Conservation (phyloP, 2,888 invertebrate genomes). For the Itoplectis maculator region DNA sequence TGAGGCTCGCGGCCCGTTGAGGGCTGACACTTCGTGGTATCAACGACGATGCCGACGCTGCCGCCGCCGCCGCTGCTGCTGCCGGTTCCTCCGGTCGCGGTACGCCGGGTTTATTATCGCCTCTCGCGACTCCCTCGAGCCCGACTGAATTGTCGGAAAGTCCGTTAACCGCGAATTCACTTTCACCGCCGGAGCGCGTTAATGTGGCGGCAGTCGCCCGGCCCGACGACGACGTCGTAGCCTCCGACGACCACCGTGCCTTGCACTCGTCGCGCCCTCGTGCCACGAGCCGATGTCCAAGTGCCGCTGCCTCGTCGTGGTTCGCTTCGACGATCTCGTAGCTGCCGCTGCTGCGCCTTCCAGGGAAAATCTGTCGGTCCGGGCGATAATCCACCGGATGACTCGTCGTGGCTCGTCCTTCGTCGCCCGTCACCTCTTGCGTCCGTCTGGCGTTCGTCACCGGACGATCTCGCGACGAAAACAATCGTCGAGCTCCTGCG, state of each 20-base stretch:
- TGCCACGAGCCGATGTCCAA: slow-evolving; percentile 14
- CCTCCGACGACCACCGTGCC: slow-evolving; percentile 40
- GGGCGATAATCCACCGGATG: background rate
- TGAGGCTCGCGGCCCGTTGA: background rate
- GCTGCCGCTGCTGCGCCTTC: background rate
- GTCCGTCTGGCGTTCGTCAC: background rate
- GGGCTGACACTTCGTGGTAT: too few relatives aligned
- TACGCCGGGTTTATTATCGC: slow-evolving; percentile 24
- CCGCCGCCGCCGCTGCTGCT: too few relatives aligned
- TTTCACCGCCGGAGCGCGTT: slow-evolving; percentile 57
- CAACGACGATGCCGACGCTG: background rate
- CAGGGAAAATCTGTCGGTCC: slow-evolving; percentile 11
- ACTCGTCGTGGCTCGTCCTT: background rate
- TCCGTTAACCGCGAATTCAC: slow-evolving; percentile 63
- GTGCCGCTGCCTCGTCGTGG: slow-evolving; percentile 13
- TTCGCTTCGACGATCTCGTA: background rate
- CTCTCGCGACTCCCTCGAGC: slow-evolving; percentile 18
- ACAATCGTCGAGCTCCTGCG: too few relatives aligned
- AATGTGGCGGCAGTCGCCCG: too few relatives aligned
- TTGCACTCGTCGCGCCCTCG: background rate
- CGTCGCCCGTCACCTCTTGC: background rate
- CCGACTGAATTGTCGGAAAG: slow-evolving; percentile 39
- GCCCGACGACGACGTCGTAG: background rate
- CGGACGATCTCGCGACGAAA: background rate
- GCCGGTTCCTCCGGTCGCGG: slow-evolving; percentile 11